Evolutionary conservation across 2,113 vertebrate species (phyloP).

Genomic region (Ornithorhynchus anatinus): DNA sequence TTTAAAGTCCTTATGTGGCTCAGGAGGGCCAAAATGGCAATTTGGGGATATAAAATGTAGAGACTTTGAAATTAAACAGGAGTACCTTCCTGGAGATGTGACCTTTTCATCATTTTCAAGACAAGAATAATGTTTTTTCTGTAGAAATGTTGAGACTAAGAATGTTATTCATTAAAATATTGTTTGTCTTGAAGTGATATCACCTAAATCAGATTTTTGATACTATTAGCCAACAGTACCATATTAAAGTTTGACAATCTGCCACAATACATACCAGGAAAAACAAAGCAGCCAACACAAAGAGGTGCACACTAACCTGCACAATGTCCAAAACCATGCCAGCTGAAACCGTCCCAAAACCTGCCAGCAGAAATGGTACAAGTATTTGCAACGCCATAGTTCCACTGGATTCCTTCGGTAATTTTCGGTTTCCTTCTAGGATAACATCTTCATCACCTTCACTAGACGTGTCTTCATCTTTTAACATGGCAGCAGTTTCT

Average conservation of each 20-base stretch:
- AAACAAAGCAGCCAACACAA: background rate
- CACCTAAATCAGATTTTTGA: background rate
- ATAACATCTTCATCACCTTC: slow-evolving; percentile 63
- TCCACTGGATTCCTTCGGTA: slow-evolving; percentile 88
- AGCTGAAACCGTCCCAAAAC: slow-evolving; percentile 94
- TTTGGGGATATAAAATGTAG: too few species aligned
- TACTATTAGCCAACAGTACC: background rate
- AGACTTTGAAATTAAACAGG: too few species aligned
- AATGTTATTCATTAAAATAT: too few species aligned
- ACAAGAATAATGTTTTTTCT: too few species aligned
- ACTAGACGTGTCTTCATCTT: slow-evolving; percentile 51
- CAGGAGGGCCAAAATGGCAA: too few species aligned
- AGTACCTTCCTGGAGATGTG: too few species aligned
- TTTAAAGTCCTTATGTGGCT: too few species aligned
- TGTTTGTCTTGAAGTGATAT: too few species aligned
- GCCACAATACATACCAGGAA: background rate
- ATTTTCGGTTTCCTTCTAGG: slow-evolving; percentile 65
- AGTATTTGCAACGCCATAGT: slow-evolving; percentile 93
- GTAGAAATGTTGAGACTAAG: too few species aligned
- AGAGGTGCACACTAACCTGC: slow-evolving; percentile 79
- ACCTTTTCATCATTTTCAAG: too few species aligned
- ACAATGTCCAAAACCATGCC: slow-evolving; percentile 97
- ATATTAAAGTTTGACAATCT: background rate
- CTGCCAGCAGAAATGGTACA: slow-evolving; percentile 90
- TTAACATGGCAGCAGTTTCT: slow-evolving; percentile 87